Evolutionary conservation across 2,113 vertebrate genomes (phyloP).

Genomic region (Callaeas wilsoni): DNA sequence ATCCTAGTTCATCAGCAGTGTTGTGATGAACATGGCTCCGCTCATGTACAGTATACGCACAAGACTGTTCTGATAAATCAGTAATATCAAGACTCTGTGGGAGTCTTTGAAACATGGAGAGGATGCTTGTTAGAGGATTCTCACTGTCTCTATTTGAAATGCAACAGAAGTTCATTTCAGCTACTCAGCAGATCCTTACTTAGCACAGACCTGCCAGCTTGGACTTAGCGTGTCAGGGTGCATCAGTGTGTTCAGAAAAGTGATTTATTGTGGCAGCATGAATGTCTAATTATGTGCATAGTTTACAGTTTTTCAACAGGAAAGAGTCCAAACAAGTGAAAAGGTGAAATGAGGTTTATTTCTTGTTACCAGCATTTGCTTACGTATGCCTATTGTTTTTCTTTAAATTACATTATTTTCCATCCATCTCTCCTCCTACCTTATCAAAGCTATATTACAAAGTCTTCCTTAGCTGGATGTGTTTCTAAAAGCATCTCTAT

Average conservation of each 20-base stretch:
- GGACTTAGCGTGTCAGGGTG: slow-evolving; percentile 56
- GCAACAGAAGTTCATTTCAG: slow-evolving; percentile 59
- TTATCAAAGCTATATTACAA: slow-evolving; percentile 17
- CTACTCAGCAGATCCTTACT: slow-evolving; percentile 63
- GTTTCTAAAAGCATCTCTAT: background rate
- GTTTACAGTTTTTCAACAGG: slow-evolving; percentile 52
- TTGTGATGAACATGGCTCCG: background rate
- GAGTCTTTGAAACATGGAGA: slow-evolving; percentile 29
- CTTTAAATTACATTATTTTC: slow-evolving; percentile 18
- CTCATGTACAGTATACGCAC: background rate
- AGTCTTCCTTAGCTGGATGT: background rate
- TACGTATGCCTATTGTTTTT: slow-evolving; percentile 3
- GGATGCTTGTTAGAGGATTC: slow-evolving; percentile 28
- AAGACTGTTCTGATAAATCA: slow-evolving; percentile 18
- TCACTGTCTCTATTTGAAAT: slow-evolving; percentile 52
- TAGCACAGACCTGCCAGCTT: slow-evolving; percentile 41
- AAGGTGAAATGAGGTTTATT: slow-evolving; percentile 28
- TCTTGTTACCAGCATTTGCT: slow-evolving; percentile 2
- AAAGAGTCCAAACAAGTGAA: slow-evolving; percentile 28
- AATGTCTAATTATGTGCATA: slow-evolving; percentile 64
- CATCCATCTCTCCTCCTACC: background rate
- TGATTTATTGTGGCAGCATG: slow-evolving; percentile 65
- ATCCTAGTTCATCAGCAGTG: background rate
- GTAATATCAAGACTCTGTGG: background rate
- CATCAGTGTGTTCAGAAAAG: slow-evolving; percentile 61